Conservation (phyloP, 2,888 invertebrate genomes). For the Helobdella robusta region DNA sequence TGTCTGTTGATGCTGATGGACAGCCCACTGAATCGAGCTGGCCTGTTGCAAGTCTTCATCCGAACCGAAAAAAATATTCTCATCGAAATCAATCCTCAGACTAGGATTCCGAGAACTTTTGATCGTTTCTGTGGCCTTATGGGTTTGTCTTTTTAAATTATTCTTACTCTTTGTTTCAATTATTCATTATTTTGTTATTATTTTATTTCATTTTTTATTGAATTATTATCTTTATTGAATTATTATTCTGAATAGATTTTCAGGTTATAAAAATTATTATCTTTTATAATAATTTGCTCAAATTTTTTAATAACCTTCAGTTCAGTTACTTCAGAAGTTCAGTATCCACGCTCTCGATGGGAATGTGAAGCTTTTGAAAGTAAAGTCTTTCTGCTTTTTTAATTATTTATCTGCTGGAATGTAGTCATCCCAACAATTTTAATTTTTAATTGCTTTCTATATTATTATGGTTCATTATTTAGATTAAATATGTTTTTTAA, state of each 20-base stretch:
- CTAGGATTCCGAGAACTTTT: conserved; percentile 88
- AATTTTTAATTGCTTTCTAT: no score
- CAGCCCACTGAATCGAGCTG: conserved; percentile 89
- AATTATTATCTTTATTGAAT: neutral
- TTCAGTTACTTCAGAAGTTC: conserved; percentile 89
- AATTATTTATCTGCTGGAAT: neutral
- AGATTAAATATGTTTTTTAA: no score
- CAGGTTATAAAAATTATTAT: neutral
- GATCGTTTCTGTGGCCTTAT: conserved; percentile 92
- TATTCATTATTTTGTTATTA: neutral
- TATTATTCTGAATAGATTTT: neutral
- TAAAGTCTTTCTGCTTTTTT: conserved; percentile 51
- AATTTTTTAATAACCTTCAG: conserved; percentile 52
- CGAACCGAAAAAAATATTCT: conserved; percentile 83
- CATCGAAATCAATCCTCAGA: conserved; percentile 91
- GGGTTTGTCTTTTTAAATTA: conserved; percentile 56
- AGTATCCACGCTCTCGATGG: conserved; percentile 81
- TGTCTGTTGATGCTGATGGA: conserved; percentile 94
- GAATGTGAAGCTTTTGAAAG: conserved; percentile 72
- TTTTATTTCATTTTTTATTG: neutral
- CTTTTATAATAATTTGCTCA: neutral
- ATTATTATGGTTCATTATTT: no score
- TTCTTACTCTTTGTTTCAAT: neutral
- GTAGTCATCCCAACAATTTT: no score
- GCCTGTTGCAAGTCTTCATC: conserved; percentile 85